Base-by-base conservation (phyloP, 2,113 vertebrate species). In the Corythaixoides concolor region DNA sequence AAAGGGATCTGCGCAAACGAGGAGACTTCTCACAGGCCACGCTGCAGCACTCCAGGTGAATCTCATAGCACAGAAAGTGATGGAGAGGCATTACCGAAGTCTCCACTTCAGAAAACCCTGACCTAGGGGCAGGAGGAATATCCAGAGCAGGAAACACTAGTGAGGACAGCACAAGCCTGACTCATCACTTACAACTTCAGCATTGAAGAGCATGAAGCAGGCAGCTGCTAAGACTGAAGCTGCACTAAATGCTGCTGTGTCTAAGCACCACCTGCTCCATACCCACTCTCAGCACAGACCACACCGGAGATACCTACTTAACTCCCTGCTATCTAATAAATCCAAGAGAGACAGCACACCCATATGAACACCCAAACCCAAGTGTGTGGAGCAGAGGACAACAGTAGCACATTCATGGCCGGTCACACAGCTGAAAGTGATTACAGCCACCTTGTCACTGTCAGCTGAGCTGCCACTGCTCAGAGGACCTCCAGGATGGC, bases 381-480 rank as follows among this genome's bases (percentile, higher is more conserved):
- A 67, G 45, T 0, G 2, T 11, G 33, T 1, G 0, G 43, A 87
- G 73, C 62, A 91, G 62, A 3, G 27, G 12, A 79, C 23, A 88
- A 73, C 49, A 85, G 47, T 5, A 81, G 56, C 0, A 3, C 43
- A 20, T 64, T 85, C 74, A 56, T 7, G 18, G 49, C 7, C 66
- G 88, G 21, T 73, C 67, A 69, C 79, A 66, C 0, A 0, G 62
- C 62, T 73, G 28, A 63, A 69, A 68, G 69, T 0, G 0, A 55
- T 75, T 50, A 55, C 56, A 87, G 60, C 69, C 4, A 2, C 37
- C 26, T 41, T 74, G 90, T 56, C 81, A 59, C 69, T 67, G 49
- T 59, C 92, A 93, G 60, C 68, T 63, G 84, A 77, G n/a, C 78
- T 37, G 37, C 53, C 9, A 2, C 52, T 83, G 49, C 67, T 56